Evolutionary conservation across 2,888 invertebrate species (phyloP).

Genomic region (Hydrotaea cyrtoneurina): DNA sequence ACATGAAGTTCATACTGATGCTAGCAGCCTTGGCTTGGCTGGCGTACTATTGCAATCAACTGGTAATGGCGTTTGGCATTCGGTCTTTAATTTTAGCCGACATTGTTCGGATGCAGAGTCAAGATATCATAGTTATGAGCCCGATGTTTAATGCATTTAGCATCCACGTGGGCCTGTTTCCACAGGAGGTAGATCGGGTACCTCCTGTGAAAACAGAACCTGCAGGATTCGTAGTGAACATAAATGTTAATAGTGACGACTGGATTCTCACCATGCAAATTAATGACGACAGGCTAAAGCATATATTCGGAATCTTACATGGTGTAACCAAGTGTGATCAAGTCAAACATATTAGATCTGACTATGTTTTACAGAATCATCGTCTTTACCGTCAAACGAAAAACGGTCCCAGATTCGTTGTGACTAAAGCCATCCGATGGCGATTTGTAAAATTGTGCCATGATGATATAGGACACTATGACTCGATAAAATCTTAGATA

Average conservation of each 20-base stretch:
- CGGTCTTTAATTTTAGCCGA: conserved; percentile 31
- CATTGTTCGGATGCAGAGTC: conserved; percentile 30
- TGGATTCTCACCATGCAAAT: no score
- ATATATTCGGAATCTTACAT: not conserved
- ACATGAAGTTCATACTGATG: no score
- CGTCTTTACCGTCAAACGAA: not conserved
- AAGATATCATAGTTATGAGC: conserved; percentile 38
- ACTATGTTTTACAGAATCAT: no score
- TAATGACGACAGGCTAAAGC: no score
- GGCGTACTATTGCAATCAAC: no score
- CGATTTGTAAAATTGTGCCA: conserved; percentile 11
- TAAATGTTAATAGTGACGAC: not conserved
- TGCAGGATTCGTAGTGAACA: not conserved
- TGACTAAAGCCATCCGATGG: not conserved
- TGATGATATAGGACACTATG: not conserved
- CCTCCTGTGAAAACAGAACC: not conserved
- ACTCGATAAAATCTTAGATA: not conserved
- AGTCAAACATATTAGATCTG: no score
- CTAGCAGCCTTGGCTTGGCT: no score
- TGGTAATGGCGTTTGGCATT: not conserved
- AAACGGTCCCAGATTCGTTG: not conserved
- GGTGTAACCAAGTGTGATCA: no score
- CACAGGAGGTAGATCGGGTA: conserved; percentile 21
- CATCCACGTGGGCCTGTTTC: no score
- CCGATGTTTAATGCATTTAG: no score